Conservation (phyloP, 2,888 invertebrate genomes). For the Amphipyra tragopoginis region DNA sequence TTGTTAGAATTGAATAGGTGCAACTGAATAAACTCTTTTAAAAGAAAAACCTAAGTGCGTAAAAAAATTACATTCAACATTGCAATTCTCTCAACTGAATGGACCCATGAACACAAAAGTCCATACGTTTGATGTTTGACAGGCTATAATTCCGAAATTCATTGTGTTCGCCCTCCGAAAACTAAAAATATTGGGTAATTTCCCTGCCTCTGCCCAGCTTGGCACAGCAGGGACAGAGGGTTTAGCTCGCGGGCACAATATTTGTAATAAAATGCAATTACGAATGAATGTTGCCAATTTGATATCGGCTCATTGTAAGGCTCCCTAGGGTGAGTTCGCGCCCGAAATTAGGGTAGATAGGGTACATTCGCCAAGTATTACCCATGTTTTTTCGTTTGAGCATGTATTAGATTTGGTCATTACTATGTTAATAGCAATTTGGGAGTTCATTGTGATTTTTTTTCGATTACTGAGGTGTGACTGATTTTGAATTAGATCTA, state of each 20-base stretch:
- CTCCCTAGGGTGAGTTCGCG: slow-evolving; percentile 66
- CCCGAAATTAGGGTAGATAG: slow-evolving; percentile 61
- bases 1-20: no score
- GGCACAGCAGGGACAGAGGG: slow-evolving; percentile 42
- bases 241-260: slow-evolving; percentile 61
- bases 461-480: slow-evolving; percentile 26
- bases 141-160: slow-evolving; percentile 50
- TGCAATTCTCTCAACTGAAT: slow-evolving; percentile 12
- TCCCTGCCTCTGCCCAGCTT: slow-evolving; percentile 42
- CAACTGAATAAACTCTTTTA: no score
- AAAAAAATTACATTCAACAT: slow-evolving; percentile 3
- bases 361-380: slow-evolving; percentile 42
- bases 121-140: slow-evolving; percentile 44
- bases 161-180: slow-evolving; percentile 41
- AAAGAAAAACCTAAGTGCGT: slow-evolving; percentile 5
- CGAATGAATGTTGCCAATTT: slow-evolving; percentile 79
- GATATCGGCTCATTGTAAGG: slow-evolving; percentile 72
- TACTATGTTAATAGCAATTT: slow-evolving; percentile 48
- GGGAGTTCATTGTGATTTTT: slow-evolving; percentile 30
- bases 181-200: slow-evolving; percentile 46
- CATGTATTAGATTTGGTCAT: slow-evolving; percentile 45
- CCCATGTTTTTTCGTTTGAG: slow-evolving; percentile 49
- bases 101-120: slow-evolving; percentile 19
- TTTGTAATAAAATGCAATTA: slow-evolving; percentile 73
- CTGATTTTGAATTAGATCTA: slow-evolving; percentile 42